phyloP scores from a whole-genome alignment of 2,888 invertebrate species.

The Leptinotarsa tumamoca region DNA sequence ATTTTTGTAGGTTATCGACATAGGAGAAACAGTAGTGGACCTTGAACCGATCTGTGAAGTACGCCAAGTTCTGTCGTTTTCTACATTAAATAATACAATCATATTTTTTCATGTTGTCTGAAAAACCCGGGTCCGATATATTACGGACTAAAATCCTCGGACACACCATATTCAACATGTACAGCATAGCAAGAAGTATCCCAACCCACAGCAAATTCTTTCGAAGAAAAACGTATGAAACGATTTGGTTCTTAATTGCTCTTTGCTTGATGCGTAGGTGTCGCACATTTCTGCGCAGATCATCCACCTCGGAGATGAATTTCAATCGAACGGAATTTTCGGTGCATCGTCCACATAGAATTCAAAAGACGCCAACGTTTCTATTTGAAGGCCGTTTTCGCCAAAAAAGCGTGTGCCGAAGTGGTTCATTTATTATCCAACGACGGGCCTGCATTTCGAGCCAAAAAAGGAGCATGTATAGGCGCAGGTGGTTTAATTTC shows the following conservation, averaged over 20 bases:
- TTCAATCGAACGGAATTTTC: background rate
- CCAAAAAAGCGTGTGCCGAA: constrained; percentile 10
- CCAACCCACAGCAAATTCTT: no score
- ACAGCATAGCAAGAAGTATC: background rate
- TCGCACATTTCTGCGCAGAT: background rate
- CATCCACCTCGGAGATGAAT: background rate
- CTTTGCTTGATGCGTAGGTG: background rate
- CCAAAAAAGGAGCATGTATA: constrained; percentile 5
- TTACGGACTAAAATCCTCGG: no score
- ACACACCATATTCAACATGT: background rate
- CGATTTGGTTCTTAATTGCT: background rate
- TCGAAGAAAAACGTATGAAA: background rate
- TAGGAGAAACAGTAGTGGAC: no score
- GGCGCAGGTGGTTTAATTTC: background rate
- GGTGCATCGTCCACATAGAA: background rate
- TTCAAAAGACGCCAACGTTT: background rate
- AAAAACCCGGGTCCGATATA: no score
- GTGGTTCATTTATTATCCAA: background rate
- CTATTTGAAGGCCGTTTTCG: background rate
- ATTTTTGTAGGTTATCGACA: no score
- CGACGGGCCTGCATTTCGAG: constrained; percentile 2
- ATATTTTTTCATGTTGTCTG: no score
- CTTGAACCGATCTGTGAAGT: no score
- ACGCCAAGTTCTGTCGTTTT: no score
- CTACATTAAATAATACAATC: no score